Base-by-base conservation (phyloP, 2,888 invertebrate species). In the Galerucella calmariensis region DNA sequence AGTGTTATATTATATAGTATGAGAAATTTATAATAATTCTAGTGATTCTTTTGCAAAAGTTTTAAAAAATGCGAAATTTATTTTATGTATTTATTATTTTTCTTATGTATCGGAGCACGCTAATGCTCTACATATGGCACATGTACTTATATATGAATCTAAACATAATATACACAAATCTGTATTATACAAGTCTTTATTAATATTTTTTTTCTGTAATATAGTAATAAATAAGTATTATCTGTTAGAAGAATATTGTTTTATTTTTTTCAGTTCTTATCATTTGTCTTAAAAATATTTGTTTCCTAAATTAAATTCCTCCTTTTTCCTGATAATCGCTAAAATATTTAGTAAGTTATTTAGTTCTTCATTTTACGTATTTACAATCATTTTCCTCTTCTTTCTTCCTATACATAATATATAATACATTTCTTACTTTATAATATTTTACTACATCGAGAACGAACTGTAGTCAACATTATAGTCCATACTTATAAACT, bases 171-270 rank as follows among this genome's bases (percentile, higher is more conserved):
- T 85, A 85, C 84, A 84, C 80, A 81, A 77, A 75, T 76, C 76
- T 85, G 85, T 85, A 85, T 84, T 84, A 85, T 86, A 84, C 82
- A 81, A 78, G 67, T 78, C 77, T 77, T 79, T 80, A 76, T 76
- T 77, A 75, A 79, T 53, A 56, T 82, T 80, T 82, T 83, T 84
- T 80, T 82, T 83, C 81, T 85, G 85, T 85, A 85, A 84, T 84
- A 85, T 85, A 85, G 83, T 84, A 84, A 83, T 85, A 85, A 84
- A 86, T 85, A 85, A 85, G 84, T 85, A 85, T 86, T 85, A 84
- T 84, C 85, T 86, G 86, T 86, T 86, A 69, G 73, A 69, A 46
- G 53, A 48, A 20, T 46, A 5, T 44, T 20, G 14, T 62, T 51
- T 66, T 58, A 56, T 66, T 62, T 20, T 41, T 48, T 14, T 4